These are phyloP conservation scores for Ptyas mucosa DNA, from an alignment of 2,113 vertebrate genomes.

Conservation along the genomic window DNA sequence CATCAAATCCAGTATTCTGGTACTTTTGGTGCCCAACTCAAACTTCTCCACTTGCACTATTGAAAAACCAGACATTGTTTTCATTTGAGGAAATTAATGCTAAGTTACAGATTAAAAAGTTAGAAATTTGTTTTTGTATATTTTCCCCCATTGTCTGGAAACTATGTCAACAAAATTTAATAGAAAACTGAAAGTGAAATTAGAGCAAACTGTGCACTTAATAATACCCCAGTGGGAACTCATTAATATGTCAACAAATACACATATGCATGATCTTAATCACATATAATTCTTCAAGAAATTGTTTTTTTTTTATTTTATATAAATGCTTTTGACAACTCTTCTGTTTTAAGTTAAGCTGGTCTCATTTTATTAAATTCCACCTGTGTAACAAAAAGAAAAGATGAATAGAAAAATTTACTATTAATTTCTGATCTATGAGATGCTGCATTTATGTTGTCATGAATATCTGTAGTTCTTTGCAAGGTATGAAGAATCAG, in stretches of 20 bases:
- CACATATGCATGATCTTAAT: constrained; percentile 61
- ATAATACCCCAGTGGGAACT: constrained; percentile 61
- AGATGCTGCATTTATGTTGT: background rate
- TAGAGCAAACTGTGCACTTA: constrained; percentile 64
- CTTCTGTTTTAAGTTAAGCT: constrained; percentile 21
- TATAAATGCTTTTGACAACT: constrained; percentile 35
- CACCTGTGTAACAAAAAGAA: fast-evolving
- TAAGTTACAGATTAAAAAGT: background rate
- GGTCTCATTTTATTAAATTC: background rate
- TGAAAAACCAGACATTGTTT: background rate
- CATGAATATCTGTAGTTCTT: background rate
- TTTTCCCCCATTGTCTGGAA: constrained; percentile 36
- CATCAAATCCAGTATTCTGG: constrained; percentile 13
- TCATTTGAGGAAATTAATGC: background rate
- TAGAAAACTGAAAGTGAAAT: constrained; percentile 55
- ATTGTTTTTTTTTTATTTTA: constrained; percentile 56
- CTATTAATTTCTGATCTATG: background rate
- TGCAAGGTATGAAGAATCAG: background rate
- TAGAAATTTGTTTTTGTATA: constrained; percentile 14
- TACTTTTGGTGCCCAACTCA: constrained; percentile 13
- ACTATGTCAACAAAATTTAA: constrained; percentile 60
- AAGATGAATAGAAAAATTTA: background rate
- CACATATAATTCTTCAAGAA: constrained; percentile 56
- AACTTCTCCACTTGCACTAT: constrained; percentile 6
- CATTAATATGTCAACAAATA: constrained; percentile 71